Conservation (phyloP, 2,888 invertebrate genomes). For the Andrena haemorrhoa region DNA sequence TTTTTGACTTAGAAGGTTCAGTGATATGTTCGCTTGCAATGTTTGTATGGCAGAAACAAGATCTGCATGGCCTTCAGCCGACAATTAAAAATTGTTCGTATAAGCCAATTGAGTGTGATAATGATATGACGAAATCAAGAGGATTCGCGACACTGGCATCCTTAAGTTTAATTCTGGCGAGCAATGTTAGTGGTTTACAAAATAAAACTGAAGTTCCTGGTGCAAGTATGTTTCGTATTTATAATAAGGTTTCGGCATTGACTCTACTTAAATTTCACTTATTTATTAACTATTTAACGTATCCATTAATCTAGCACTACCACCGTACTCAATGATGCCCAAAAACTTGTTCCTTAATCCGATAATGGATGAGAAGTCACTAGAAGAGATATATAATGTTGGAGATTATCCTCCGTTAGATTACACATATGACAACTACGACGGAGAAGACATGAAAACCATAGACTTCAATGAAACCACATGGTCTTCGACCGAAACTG, state of each 20-base stretch:
- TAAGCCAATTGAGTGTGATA: slow-evolving; percentile 79
- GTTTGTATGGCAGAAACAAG: slow-evolving; percentile 83
- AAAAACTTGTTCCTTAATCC: slow-evolving; percentile 41
- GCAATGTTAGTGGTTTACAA: slow-evolving; percentile 63
- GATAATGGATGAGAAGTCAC: slow-evolving; percentile 41
- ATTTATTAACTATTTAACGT: neutral
- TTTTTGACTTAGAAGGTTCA: neutral
- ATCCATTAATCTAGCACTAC: slow-evolving; percentile 31
- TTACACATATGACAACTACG: slow-evolving; percentile 65
- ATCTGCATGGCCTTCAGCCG: slow-evolving; percentile 87
- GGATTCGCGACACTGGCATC: slow-evolving; percentile 83
- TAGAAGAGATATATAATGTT: slow-evolving; percentile 60
- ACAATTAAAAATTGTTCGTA: slow-evolving; percentile 72
- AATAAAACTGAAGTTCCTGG: slow-evolving; percentile 22
- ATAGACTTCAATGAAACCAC: neutral
- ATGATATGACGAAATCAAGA: slow-evolving; percentile 72
- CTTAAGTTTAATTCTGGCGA: slow-evolving; percentile 82
- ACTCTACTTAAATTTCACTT: too few relatives aligned
- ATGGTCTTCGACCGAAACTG: neutral
- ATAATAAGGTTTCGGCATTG: too few relatives aligned
- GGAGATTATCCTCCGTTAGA: slow-evolving; percentile 70
- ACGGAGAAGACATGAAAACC: neutral
- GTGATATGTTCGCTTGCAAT: neutral
- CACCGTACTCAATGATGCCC: slow-evolving; percentile 15
- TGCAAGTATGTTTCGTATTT: slow-evolving; percentile 38